Evolutionary conservation across 2,797 vertebrate species (phyloP), one percentile per base, ranked within the genome.

Genomic region (Harpagifer antarcticus): DNA sequence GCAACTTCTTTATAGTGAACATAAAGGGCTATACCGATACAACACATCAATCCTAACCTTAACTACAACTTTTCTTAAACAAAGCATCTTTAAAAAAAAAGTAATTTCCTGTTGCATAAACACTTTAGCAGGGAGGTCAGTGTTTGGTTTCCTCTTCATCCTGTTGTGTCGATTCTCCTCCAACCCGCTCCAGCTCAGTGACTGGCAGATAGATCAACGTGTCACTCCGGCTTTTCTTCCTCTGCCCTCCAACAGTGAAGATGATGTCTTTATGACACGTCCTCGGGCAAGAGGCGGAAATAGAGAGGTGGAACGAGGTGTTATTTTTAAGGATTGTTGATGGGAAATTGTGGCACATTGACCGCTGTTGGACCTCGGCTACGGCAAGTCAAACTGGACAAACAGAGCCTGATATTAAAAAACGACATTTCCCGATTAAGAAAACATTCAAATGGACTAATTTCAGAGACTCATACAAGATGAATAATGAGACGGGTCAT

Each of bases 201-300:
- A 72, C 70, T 68, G 75, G 70, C 3, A 12, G 76, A 84, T 79
- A 76, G 71, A 88, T 86, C 74, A 73, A 81, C 68, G 20, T 71
- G 79, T 80, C 72, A 71, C 40, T 47, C 40, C 43, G 64, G 74
- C 43, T 76, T 85, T 68, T 66, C 79, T 55, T 72, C 74, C 67
- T 70, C 52, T 61, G 79, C 77, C 72, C 76, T 82, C 77, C 64
- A 77, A 75, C 65, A 40, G 52, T 9, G 79, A 75, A 64, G 85
- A 84, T 86, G 86, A 88, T 84, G 80, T 88, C 85, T 89, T 89
- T 87, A 90, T 91, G 86, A 86, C 79, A 72, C 42, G 52, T 86
- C 83, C 81, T 81, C 43, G n/a, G 47, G 77, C 68, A 44, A 20
- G 11, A 62, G 15, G 44, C 47, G 23, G 53, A 33, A 67, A 67